Conservation (phyloP, 2,888 invertebrate genomes). For the Sipha maydis region DNA sequence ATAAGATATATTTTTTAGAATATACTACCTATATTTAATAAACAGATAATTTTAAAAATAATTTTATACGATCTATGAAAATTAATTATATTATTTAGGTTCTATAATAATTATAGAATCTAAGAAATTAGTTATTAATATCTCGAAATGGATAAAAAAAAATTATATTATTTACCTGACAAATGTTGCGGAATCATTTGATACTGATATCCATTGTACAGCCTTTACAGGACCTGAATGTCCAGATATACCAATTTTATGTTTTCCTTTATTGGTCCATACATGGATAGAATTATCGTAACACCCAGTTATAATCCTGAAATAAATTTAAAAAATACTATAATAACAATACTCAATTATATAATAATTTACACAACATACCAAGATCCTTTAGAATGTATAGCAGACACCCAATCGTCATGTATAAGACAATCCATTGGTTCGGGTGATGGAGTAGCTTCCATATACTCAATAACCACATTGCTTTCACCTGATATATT, state of each 20-base stretch:
- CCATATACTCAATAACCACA: slow-evolving; percentile 90
- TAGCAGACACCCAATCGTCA: slow-evolving; percentile 97
- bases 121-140: too few relatives aligned
- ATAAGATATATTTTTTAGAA: too few relatives aligned
- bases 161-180: slow-evolving; percentile 71
- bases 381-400: slow-evolving; percentile 79
- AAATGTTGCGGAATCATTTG: slow-evolving; percentile 75
- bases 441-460: slow-evolving; percentile 88
- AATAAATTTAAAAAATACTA: background rate
- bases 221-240: slow-evolving; percentile 89
- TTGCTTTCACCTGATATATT: slow-evolving; percentile 84
- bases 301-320: slow-evolving; percentile 88
- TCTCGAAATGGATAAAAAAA: background rate
- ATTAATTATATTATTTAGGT: background rate
- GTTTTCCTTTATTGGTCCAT: slow-evolving; percentile 88
- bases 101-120: too few relatives aligned
- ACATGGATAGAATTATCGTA: slow-evolving; percentile 93
- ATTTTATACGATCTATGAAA: background rate
- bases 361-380: slow-evolving; percentile 66
- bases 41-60: background rate
- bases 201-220: slow-evolving; percentile 84
- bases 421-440: slow-evolving; percentile 93
- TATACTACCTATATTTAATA: background rate
- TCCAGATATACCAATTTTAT: slow-evolving; percentile 84
- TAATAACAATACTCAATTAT: background rate